phyloP scores from a whole-genome alignment of 2,888 invertebrate genomes.

The Lagria hirta region DNA sequence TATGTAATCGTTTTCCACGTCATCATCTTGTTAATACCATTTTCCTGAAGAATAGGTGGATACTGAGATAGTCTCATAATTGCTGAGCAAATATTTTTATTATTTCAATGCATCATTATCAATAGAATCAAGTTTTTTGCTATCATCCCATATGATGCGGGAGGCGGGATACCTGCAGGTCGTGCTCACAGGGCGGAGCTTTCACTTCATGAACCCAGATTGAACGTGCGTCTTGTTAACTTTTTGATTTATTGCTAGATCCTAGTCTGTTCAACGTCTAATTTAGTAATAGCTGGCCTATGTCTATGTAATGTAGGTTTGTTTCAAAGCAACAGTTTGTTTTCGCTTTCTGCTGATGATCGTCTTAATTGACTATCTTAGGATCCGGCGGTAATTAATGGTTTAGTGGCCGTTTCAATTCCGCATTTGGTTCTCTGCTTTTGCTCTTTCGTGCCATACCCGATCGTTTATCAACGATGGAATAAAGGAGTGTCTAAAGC shows the following conservation, averaged over 20 bases:
- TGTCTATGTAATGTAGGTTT: too few relatives aligned
- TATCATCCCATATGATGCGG: conserved; percentile 52
- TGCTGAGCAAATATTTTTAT: conserved; percentile 54
- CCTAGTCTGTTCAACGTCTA: conserved; percentile 35
- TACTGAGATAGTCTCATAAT: conserved; percentile 39
- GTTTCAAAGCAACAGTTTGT: conserved; percentile 24
- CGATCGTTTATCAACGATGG: neutral
- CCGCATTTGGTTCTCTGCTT: conserved; percentile 10
- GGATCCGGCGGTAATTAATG: conserved; percentile 17
- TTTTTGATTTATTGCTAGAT: conserved; percentile 52
- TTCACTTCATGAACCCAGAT: conserved; percentile 49
- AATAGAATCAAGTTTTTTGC: conserved; percentile 34
- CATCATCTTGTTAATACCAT: too few relatives aligned
- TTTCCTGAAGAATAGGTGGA: conserved; percentile 20
- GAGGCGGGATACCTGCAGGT: conserved; percentile 49
- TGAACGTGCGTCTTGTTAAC: conserved; percentile 53
- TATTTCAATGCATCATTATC: conserved; percentile 45
- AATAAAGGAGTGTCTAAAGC: conserved; percentile 11
- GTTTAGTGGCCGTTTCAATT: conserved; percentile 10
- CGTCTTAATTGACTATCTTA: conserved; percentile 20
- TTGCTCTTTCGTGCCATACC: conserved; percentile 7
- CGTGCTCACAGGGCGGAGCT: conserved; percentile 52
- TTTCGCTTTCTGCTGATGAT: conserved; percentile 19
- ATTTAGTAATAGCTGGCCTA: conserved; percentile 42
- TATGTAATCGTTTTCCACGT: conserved; percentile 23